Base-by-base conservation (phyloP, 2,797 vertebrate species). In the Champsocephalus gunnari region DNA sequence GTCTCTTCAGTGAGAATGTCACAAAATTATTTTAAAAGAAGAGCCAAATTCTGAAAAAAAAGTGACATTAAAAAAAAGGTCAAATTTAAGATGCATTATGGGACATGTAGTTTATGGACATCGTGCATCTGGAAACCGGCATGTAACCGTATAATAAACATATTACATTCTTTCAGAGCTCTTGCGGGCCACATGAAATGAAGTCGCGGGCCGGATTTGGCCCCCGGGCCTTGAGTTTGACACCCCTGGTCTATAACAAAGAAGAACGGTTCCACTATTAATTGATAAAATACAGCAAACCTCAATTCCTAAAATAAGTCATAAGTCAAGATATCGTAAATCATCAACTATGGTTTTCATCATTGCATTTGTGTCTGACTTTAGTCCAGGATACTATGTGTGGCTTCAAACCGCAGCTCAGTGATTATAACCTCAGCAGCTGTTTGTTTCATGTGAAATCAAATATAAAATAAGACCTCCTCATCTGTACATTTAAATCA, bases 341-440 rank as follows among this genome's bases (percentile, higher is more conserved):
- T 69, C 55, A 61, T 56, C 24, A 47, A 16, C 12, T 72, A 11
- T 38, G 19, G 5, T 38, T 58, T 41, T 47, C 58, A 41, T 66
- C 48, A n/a, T 16, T 55, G 54, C 3, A 47, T 17, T 47, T 1
- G 41, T 4, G 49, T 17, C 48, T 32, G 17, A 66, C 16, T 32
- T 12, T 9, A 41, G 41, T 65, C 32, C 28, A 59, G 34, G 38
- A 34, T 38, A 38, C 34, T 38, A 9, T 9, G 1, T 24, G 51
- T 41, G 61, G 13, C 54, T 47, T 13, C 21, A 59, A 12, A 24
- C 65, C 58, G 41, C 57, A 50, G 44, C 44, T 50, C 3, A 43
- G 12, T 16, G 21, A 45, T 8, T 48, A 34, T 47, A n/a, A 61
- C 45, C 14, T n/a, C 56, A n/a, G 12, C 13, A 41, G 43, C 43